These are phyloP conservation scores for Halcyon chelicuti DNA, from an alignment of 2,797 vertebrate species.

Conservation along the genomic window DNA sequence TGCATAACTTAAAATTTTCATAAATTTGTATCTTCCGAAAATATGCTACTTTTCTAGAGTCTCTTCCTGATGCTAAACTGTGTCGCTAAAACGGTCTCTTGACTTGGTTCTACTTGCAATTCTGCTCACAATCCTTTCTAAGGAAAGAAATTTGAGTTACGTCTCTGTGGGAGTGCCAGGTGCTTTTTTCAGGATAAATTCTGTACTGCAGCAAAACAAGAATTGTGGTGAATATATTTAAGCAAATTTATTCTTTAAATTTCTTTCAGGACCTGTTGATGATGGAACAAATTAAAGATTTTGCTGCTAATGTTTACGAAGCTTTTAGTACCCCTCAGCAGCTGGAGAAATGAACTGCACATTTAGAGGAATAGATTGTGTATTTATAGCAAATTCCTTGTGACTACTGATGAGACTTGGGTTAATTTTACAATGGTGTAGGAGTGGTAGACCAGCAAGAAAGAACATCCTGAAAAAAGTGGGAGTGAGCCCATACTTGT, in stretches of 20 bases:
- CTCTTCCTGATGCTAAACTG: neutral
- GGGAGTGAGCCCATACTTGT: neutral
- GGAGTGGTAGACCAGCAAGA: constrained; percentile 55
- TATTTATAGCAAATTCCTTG: constrained; percentile 56
- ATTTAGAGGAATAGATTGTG: constrained; percentile 9
- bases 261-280: constrained; percentile 89
- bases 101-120: neutral
- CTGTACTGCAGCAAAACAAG: neutral
- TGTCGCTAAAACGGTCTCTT: neutral
- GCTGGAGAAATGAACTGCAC: constrained; percentile 81
- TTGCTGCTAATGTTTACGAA: constrained; percentile 96
- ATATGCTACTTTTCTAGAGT: neutral
- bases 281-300: constrained; percentile 96
- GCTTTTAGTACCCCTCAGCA: constrained; percentile 91
- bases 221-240: neutral
- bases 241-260: neutral
- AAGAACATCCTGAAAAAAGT: constrained; percentile 29
- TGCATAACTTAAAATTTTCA: neutral
- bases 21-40: neutral
- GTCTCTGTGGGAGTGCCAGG: neutral
- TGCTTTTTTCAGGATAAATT: neutral
- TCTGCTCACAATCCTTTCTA: neutral
- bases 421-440: constrained; percentile 65
- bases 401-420: constrained; percentile 66
- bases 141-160: neutral